Evolutionary conservation across 2,113 vertebrate species (phyloP).

Genomic region (Sapayoa aenigma): DNA sequence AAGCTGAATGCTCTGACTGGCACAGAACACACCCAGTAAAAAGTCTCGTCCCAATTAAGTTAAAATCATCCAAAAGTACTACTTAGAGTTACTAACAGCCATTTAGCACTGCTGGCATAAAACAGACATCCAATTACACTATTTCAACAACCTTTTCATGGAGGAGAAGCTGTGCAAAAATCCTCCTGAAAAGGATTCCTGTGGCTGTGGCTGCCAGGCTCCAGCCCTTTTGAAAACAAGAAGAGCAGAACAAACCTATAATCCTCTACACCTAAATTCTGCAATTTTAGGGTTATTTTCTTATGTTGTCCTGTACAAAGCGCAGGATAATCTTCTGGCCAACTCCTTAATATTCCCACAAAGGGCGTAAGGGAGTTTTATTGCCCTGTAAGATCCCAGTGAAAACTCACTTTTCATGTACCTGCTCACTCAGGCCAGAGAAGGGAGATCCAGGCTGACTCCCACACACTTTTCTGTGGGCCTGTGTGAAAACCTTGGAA

Average conservation of each 20-base stretch:
- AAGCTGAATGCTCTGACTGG: background rate
- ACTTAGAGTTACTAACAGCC: background rate
- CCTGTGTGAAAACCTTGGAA: too few relatives aligned
- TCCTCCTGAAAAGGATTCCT: background rate
- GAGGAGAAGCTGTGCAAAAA: background rate
- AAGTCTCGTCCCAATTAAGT: background rate
- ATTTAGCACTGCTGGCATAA: background rate
- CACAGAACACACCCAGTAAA: background rate
- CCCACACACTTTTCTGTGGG: too few relatives aligned
- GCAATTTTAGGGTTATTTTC: background rate
- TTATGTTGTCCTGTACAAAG: background rate
- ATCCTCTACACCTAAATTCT: background rate
- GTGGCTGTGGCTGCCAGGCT: background rate
- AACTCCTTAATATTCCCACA: background rate
- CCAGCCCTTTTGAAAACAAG: background rate
- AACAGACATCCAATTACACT: background rate
- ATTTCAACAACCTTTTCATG: background rate
- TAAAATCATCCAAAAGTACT: background rate
- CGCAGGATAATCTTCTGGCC: background rate
- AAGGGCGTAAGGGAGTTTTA: background rate
- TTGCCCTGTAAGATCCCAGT: background rate
- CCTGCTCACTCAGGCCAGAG: background rate
- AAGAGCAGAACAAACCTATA: background rate
- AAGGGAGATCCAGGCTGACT: background rate
- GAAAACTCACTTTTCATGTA: background rate